Evolutionary conservation across 2,888 invertebrate genomes (phyloP), one percentile per base, ranked within the genome.

Genomic region (Oligia fasciuncula): DNA sequence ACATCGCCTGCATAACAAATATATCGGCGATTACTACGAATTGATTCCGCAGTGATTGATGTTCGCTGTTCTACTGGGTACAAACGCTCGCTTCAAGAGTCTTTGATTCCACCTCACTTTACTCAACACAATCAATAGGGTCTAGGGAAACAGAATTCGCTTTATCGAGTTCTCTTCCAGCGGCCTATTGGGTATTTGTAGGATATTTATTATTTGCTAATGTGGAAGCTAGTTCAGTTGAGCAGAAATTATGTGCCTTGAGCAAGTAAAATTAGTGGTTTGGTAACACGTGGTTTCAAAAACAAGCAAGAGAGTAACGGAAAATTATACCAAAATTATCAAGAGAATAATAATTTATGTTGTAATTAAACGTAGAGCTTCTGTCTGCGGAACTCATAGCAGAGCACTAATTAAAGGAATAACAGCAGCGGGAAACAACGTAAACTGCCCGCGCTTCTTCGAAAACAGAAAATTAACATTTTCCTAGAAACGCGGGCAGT

Each of bases 31-130:
- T 85, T 87, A 79, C 71, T 83, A 81, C 84, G 87, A 91, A 91
- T 90, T 89, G 90, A 86, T 91, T 89, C 71, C 84, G 81, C 80
- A 71, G 89, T 91, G 91, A 91, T 91, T 92, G 90, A 91, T 92
- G 88, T 83, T 87, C 79, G 86, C 87, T 85, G 85, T 86, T 88
- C 79, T 79, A 73, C 81, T 81, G 83, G 77, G 40, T 88, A 88
- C 80, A 80, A 71, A 77, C 79, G 63, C 54, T 63, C 70, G 73
- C 78, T 69, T 76, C 69, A 65, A 83, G 54, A 84, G 84, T 71
- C 77, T 80, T 83, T 87, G 76, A 80, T 81, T 77, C 77, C 69
- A 62, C 80, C 84, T 84, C 84, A 80, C 78, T 80, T 85, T 79
- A 73, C 51, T 77, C 54, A 74, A 73, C 77, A 67, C 75, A 77